These are phyloP conservation scores for Rhinoderma darwinii DNA, from an alignment of 2,113 vertebrate species.

Conservation along the genomic window DNA sequence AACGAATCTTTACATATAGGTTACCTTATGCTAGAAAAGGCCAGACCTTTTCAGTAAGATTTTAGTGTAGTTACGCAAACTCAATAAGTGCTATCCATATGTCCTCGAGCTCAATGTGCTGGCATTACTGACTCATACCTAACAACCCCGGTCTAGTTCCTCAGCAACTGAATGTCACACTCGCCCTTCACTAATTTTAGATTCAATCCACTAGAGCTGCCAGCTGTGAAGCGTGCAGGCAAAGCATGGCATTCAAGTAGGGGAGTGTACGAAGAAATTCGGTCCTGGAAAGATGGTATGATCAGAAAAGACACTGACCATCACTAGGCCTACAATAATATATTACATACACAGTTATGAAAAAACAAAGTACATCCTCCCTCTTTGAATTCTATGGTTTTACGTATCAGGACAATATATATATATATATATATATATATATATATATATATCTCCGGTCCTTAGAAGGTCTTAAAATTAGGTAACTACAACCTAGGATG, in stretches of 20 bases:
- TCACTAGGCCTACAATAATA: background rate
- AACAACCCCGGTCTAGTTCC: conserved; percentile 24
- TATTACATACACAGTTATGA: too few relatives aligned
- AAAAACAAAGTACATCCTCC: too few relatives aligned
- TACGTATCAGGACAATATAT: too few relatives aligned
- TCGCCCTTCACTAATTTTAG: background rate
- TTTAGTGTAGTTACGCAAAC: background rate
- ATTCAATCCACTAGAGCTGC: background rate
- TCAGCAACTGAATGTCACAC: conserved; percentile 9
- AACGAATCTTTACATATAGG: background rate
- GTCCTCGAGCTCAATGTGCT: conserved; percentile 13
- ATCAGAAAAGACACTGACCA: background rate
- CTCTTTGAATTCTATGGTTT: too few relatives aligned
- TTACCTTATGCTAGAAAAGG: background rate
- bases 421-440: too few relatives aligned
- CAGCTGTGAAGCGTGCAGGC: conserved; percentile 23
- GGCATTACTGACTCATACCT: conserved; percentile 34
- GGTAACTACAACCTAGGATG: too few relatives aligned
- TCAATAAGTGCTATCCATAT: background rate
- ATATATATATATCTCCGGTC: too few relatives aligned
- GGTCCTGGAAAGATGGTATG: background rate
- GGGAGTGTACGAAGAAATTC: background rate
- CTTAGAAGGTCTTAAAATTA: too few relatives aligned
- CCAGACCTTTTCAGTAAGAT: background rate
- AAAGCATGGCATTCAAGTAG: background rate